Conservation (phyloP, 2,888 invertebrate species). For the Stictocephala bisonia region DNA sequence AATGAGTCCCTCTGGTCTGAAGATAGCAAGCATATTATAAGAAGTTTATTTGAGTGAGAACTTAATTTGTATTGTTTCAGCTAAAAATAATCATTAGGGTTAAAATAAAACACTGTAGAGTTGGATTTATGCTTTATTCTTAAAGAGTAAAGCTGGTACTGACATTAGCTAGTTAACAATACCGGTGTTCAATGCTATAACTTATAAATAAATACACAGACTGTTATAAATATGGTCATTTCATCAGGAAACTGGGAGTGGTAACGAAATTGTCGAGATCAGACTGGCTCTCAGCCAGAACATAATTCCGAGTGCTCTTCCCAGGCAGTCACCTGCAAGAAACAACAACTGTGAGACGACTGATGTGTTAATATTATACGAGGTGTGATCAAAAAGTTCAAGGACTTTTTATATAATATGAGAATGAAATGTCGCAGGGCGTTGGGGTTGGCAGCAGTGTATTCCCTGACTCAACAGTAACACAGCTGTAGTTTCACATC, state of each 20-base stretch:
- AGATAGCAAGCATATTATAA: no score
- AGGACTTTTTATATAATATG: not conserved
- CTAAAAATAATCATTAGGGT: no score
- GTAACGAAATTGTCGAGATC: conserved; percentile 31
- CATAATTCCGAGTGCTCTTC: conserved; percentile 89
- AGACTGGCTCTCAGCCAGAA: conserved; percentile 71
- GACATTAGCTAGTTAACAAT: conserved; percentile 33
- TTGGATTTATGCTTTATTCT: conserved; percentile 23
- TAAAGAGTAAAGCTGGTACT: conserved; percentile 22
- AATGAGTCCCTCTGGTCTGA: no score
- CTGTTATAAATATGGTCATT: conserved; percentile 26
- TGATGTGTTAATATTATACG: conserved; percentile 20
- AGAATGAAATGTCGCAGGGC: not conserved
- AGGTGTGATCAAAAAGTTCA: conserved; percentile 49
- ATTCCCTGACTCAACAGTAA: not conserved
- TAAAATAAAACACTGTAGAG: no score
- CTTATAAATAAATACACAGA: conserved; percentile 43
- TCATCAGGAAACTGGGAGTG: conserved; percentile 24
- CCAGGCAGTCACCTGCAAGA: conserved; percentile 83
- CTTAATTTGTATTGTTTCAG: no score
- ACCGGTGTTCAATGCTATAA: conserved; percentile 41
- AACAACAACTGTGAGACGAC: conserved; percentile 47
- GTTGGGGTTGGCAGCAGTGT: not conserved
- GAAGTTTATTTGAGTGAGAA: no score
- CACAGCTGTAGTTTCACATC: not conserved